Evolutionary conservation across 2,888 invertebrate genomes (phyloP), one percentile per base, ranked within the genome.

Genomic region (Stenodera caucasica): DNA sequence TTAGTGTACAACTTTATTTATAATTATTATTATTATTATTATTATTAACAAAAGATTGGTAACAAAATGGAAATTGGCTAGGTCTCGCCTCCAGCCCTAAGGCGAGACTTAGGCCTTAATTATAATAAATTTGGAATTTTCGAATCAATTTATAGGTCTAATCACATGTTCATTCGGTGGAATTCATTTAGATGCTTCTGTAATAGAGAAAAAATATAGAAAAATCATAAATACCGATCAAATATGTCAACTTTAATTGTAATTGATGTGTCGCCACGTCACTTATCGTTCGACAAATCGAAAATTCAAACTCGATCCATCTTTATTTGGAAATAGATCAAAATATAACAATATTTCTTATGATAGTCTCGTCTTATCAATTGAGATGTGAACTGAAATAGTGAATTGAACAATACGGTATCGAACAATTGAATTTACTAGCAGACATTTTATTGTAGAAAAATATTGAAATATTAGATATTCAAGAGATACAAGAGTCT

Each of bases 51-150:
- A n/a, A n/a, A n/a, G n/a, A n/a, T 55, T 57, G 32, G 58, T 68
- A 66, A 59, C 61, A 67, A 61, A 60, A 66, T 56, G 59, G 67
- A 63, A 64, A 62, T 61, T 60, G 61, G 61, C 67, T 67, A 69
- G 61, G 67, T 60, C 69, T 71, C 70, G 70, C 69, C 67, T 69
- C 74, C 75, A 75, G 74, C 75, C 73, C 69, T 60, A 66, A 69
- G 69, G 67, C 70, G 69, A 72, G 70, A 57, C 67, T 59, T 69
- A 64, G 64, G 64, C 60, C 53, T 52, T 49, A 29, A 33, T 55
- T 7, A 15, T 14, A 37, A 35, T 55, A 57, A 61, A 50, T 52
- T 32, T 61, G 50, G 56, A 55, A 53, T 61, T 62, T 35, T 59
- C 26, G 33, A 52, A 52, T 11, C 49, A 37, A 61, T 49, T 59